Conservation (phyloP, 2,888 invertebrate species). For the Pomacea canaliculata region DNA sequence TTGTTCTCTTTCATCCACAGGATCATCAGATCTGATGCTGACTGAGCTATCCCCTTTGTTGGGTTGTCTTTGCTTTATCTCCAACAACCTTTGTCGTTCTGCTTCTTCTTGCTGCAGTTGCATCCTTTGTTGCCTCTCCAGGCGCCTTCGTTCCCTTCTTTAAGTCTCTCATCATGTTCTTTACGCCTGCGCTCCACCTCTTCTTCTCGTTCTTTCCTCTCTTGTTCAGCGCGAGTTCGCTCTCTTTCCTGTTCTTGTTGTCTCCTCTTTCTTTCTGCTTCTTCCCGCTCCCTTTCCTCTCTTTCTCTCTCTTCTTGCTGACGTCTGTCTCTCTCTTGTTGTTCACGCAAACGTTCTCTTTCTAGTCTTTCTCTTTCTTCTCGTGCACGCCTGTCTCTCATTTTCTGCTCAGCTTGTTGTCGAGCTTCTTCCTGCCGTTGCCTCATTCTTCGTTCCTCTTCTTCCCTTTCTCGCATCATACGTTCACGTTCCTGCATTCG, state of each 20-base stretch:
- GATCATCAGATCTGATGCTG: neutral
- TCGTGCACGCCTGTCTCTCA: conserved; percentile 5
- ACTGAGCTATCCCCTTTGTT: too few species aligned
- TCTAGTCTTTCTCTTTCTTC: conserved; percentile 15
- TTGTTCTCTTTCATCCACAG: neutral
- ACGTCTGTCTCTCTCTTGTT: conserved; percentile 1
- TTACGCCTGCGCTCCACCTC: conserved; percentile 15
- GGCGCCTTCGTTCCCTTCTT: conserved; percentile 13
- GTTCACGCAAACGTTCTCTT: neutral
- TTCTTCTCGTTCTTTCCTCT: conserved; percentile 14
- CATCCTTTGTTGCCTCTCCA: neutral
- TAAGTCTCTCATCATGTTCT: conserved; percentile 15
- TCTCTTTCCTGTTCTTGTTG: conserved; percentile 6
- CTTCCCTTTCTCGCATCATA: conserved; percentile 16
- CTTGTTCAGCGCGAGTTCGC: neutral
- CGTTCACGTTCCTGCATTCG: conserved; percentile 26
- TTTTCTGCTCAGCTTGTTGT: neutral
- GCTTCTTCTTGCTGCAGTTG: neutral
- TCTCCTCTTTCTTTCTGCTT: neutral
- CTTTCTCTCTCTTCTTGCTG: neutral
- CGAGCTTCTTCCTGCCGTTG: conserved; percentile 6
- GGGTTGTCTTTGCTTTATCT: too few species aligned
- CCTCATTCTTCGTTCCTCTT: conserved; percentile 13
- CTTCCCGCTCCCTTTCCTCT: conserved; percentile 1
- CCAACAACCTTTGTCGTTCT: neutral